A percentile compares a stretch with the other conserved stretches of the same genome.
Conservation (phyloP, 2,888 invertebrate species). For the Drosophila seclusa region DNA sequence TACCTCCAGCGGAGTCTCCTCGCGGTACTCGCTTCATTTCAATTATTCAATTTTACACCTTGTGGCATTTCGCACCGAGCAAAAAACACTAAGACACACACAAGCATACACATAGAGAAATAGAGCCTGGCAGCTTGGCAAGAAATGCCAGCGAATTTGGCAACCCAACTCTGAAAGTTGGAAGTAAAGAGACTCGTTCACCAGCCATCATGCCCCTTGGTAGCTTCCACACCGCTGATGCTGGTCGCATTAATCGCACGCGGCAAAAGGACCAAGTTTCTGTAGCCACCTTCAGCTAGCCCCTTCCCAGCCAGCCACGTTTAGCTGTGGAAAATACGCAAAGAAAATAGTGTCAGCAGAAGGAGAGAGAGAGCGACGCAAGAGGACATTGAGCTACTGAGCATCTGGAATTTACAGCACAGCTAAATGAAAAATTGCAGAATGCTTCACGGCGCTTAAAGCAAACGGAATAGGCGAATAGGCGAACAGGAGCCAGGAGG, state of each 20-base stretch:
- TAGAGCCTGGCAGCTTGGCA: slow-evolving; percentile 18
- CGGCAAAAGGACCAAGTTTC: slow-evolving; percentile 77
- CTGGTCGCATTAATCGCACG: slow-evolving; percentile 75
- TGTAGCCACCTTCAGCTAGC: slow-evolving; percentile 28
- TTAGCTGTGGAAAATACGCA: slow-evolving; percentile 36
- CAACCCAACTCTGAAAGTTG: slow-evolving; percentile 51
- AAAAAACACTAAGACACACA: slow-evolving; percentile 33
- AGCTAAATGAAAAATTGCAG: slow-evolving; percentile 73
- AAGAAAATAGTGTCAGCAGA: slow-evolving; percentile 20
- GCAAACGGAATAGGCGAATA: slow-evolving; percentile 30
- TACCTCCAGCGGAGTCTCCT: slow-evolving; percentile 29
- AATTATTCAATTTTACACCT: slow-evolving; percentile 83
- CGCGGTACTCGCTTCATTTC: slow-evolving; percentile 69
- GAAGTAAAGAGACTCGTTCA: slow-evolving; percentile 41
- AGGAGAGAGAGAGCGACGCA: not conserved
- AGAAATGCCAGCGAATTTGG: slow-evolving; percentile 68
- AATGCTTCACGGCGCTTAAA: slow-evolving; percentile 60
- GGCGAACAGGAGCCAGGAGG: slow-evolving; percentile 21
- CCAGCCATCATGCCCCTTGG: not conserved
- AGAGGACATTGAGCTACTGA: slow-evolving; percentile 25
- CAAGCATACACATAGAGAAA: not conserved
- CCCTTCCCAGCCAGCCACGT: slow-evolving; percentile 4
- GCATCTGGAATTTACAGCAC: slow-evolving; percentile 76
- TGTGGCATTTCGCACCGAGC: slow-evolving; percentile 73
- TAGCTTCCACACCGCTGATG: slow-evolving; percentile 4